Evolutionary conservation across 2,113 vertebrate genomes (phyloP), one percentile per base, ranked within the genome.

Genomic region (Lanius ludovicianus): DNA sequence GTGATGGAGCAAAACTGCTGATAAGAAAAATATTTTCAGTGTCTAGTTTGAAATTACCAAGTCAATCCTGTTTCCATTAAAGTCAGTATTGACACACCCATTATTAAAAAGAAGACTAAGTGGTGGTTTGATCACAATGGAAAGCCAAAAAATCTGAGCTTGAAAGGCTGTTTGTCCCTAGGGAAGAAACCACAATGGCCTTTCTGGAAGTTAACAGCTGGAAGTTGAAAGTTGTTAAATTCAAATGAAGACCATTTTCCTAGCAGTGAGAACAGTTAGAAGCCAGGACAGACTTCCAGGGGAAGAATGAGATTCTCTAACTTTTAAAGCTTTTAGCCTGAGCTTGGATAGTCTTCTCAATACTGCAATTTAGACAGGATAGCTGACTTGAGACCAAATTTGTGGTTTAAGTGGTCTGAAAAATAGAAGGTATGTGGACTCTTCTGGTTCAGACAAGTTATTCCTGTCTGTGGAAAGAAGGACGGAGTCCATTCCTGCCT

Each of bases 11-110:
- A 92, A 84, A 95, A 86, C 90, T 77, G 28, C 82, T 93, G 95
- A 96, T 96, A 95, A 96, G 87, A 93, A 94, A 96, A 97, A 90
- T 93, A 95, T 93, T 95, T 95, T 95, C 56, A 70, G 76, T 50
- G 55, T 74, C 71, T 71, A 23, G 47, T 80, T 93, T 91, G 86
- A 92, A 95, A 87, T 87, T 65, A 92, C 39, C 64, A 84, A 49
- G 56, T 78, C 56, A 95, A 15, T 90, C 52, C 79, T 86, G 71
- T 93, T 95, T 92, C 79, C 80, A 87, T 28, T 95, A 69, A 92
- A 95, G 52, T 90, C 76, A n/a, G 31, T 92, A 71, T 75, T 93
- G 80, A 71, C 95, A 95, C 64, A 93, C 77, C 69, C 94, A 44
- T 89, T 70, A 84, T 41, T 53, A 73, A 93, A 93, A 94, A 85